Conservation (phyloP, 2,797 vertebrate species). For the Catharus ustulatus region DNA sequence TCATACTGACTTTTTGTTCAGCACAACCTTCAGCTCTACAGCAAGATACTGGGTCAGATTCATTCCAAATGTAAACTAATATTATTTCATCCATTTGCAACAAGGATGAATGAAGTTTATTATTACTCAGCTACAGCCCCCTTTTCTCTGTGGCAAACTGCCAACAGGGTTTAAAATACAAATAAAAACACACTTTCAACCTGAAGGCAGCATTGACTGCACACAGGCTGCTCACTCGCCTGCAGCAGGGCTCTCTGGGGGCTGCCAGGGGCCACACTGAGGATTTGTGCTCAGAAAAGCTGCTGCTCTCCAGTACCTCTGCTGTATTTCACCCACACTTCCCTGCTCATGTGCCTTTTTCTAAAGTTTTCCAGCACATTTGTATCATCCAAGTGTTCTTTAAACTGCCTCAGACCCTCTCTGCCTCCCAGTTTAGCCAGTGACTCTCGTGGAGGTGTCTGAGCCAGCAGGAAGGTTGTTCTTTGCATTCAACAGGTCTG, state of each 20-base stretch:
- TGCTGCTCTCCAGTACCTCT: neutral
- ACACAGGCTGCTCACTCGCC: neutral
- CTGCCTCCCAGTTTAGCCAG: neutral
- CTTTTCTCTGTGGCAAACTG: neutral
- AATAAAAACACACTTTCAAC: constrained; percentile 11
- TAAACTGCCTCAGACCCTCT: neutral
- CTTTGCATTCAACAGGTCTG: neutral
- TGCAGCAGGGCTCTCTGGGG: neutral
- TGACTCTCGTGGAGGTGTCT: fast-evolving
- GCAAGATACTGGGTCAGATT: constrained; percentile 14
- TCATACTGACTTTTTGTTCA: constrained; percentile 21
- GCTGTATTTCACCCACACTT: neutral
- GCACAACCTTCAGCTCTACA: constrained; percentile 11
- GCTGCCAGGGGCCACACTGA: neutral
- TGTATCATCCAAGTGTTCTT: neutral
- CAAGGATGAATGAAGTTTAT: constrained; percentile 40
- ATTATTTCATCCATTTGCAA: neutral
- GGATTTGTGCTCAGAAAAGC: neutral
- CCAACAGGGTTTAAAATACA: neutral
- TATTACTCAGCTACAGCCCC: neutral
- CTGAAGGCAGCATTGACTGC: neutral
- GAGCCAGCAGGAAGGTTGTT: neutral
- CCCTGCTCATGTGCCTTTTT: neutral
- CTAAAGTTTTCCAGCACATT: neutral
- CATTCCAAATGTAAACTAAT: neutral